phyloP scores from a whole-genome alignment of 2,797 vertebrate genomes.

The Enteromius afrohamiltoni region DNA sequence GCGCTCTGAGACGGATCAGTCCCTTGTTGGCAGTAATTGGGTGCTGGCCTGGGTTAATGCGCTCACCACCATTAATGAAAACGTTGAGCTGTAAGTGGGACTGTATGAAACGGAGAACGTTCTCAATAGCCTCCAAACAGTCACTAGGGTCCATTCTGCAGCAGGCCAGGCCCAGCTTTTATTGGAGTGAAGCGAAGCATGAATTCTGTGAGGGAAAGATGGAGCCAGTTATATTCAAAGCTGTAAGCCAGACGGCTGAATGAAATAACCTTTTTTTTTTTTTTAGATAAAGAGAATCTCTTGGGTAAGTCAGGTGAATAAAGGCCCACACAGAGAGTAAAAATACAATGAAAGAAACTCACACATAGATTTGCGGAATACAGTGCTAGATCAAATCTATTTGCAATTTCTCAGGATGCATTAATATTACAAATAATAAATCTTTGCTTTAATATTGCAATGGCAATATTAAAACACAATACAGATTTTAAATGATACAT shows the following conservation, averaged over 20 bases:
- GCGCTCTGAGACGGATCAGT: conserved; percentile 96
- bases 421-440: neutral
- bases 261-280: conserved; percentile 91
- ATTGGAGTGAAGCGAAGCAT: conserved; percentile 98
- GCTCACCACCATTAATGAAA: conserved; percentile 99
- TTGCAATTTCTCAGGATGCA: conserved; percentile 4
- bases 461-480: neutral
- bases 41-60: conserved; percentile 99
- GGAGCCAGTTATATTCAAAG: conserved; percentile 99
- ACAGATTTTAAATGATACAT: conserved; percentile 16
- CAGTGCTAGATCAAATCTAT: conserved; percentile 37
- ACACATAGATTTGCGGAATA: conserved; percentile 15
- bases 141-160: conserved; percentile 90
- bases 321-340: conserved; percentile 86
- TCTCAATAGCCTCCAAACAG: conserved; percentile 92
- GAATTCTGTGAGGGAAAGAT: conserved; percentile 95
- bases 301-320: conserved; percentile 93
- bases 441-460: neutral
- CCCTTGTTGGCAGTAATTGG: conserved; percentile 99
- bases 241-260: conserved; percentile 92
- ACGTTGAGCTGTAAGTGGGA: conserved; percentile 97
- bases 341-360: conserved; percentile 83
- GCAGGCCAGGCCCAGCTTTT: conserved; percentile 84
- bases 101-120: conserved; percentile 97
- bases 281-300: conserved; percentile 92